These are phyloP conservation scores for Hydrolagus colliei DNA, from an alignment of 2,797 vertebrate genomes.

Conservation along the genomic window DNA sequence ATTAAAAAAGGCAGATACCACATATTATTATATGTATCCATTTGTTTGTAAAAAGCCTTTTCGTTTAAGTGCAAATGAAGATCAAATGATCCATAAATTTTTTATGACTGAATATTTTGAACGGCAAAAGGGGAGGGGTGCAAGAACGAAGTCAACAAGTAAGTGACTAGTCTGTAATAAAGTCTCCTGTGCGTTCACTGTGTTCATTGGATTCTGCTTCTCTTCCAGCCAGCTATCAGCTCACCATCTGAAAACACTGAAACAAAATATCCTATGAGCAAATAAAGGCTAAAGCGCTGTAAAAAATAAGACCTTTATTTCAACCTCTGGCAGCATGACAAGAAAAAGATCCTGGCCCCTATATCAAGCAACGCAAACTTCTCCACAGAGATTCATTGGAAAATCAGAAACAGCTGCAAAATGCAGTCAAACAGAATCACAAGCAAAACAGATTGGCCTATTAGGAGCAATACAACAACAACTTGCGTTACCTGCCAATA, in stretches of 20 bases:
- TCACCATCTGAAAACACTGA: not conserved
- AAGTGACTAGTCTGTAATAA: not conserved
- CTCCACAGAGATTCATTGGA: not conserved
- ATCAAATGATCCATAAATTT: not conserved
- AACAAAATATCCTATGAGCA: conserved; percentile 9
- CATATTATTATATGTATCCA: not conserved
- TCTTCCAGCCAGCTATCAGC: not conserved
- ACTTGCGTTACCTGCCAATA: no score
- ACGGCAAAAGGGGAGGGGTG: no score
- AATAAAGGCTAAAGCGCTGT: not conserved
- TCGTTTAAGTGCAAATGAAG: not conserved
- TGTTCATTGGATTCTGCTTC: not conserved
- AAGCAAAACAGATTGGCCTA: not conserved
- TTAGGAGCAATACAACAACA: not conserved
- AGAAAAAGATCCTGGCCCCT: not conserved
- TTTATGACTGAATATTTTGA: not conserved
- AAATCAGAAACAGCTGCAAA: not conserved
- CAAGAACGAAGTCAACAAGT: not conserved
- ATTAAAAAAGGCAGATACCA: no score
- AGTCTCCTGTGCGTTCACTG: not conserved
- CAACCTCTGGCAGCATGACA: not conserved
- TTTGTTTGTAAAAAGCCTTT: not conserved
- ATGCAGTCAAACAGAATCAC: not conserved
- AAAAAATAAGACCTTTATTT: not conserved
- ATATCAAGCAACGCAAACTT: not conserved